Evolutionary conservation across 2,113 vertebrate species (phyloP).

Genomic region (Mirza zaza): DNA sequence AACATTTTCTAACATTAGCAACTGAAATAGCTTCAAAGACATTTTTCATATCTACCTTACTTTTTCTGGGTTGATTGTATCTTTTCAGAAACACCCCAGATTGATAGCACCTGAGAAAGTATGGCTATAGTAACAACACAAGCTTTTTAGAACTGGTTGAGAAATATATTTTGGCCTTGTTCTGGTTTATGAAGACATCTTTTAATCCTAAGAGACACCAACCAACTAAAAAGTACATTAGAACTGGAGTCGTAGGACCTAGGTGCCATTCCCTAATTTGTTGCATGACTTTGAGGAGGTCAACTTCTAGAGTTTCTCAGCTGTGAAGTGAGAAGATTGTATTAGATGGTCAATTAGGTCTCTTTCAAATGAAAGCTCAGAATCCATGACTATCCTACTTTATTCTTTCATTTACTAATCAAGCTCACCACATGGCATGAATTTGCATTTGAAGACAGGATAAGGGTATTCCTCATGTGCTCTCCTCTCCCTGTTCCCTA

Average conservation of each 20-base stretch:
- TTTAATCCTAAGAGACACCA: not conserved
- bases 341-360: not conserved
- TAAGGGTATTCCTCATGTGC: not conserved
- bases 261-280: not conserved
- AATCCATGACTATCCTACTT: not conserved
- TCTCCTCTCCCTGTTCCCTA: not conserved
- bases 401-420: not conserved
- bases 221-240: not conserved
- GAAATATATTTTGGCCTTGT: constrained; percentile 14
- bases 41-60: constrained; percentile 65
- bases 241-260: not conserved
- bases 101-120: constrained; percentile 48
- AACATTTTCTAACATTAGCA: constrained; percentile 57
- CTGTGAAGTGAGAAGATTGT: not conserved
- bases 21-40: constrained; percentile 67
- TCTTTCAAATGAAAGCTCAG: not conserved
- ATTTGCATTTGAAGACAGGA: not conserved
- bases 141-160: constrained; percentile 42
- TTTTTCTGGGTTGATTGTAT: constrained; percentile 62
- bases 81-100: constrained; percentile 60
- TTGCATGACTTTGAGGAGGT: not conserved
- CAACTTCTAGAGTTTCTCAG: not conserved
- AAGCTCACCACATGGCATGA: not conserved
- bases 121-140: constrained; percentile 23
- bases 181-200: not conserved